phyloP scores from a whole-genome alignment of 2,113 vertebrate genomes.

The Corythaeola cristata region DNA sequence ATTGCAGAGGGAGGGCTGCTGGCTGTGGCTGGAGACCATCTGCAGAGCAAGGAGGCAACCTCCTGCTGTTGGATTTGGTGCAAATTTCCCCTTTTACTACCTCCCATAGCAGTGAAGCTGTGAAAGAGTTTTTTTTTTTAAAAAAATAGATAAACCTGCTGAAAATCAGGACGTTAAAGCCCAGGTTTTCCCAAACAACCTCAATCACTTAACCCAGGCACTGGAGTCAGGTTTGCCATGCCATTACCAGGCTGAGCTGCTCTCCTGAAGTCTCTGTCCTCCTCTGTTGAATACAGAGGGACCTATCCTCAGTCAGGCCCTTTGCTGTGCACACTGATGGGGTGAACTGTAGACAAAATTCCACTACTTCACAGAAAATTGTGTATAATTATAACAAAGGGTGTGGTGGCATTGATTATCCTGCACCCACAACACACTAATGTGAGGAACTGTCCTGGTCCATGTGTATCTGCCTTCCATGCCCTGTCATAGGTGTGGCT shows the following conservation, averaged over 20 bases:
- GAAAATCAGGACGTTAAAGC: background rate
- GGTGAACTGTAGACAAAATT: background rate
- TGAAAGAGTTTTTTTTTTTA: background rate
- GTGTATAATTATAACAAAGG: background rate
- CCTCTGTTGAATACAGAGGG: background rate
- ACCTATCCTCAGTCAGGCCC: background rate
- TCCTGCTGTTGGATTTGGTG: background rate
- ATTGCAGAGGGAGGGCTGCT: background rate
- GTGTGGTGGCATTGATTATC: background rate
- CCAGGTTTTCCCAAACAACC: background rate
- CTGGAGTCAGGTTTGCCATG: rapidly evolving
- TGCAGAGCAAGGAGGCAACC: background rate
- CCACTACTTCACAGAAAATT: background rate
- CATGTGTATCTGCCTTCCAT: rapidly evolving
- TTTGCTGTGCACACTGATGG: rapidly evolving
- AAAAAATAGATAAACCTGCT: background rate
- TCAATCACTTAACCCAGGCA: background rate
- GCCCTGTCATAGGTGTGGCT: background rate
- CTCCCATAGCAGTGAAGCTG: background rate
- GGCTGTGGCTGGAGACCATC: background rate
- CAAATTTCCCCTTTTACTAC: background rate
- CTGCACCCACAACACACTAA: background rate
- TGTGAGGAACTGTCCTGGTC: background rate
- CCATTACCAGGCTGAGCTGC: background rate
- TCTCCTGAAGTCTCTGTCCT: background rate